phyloP scores from a whole-genome alignment of 2,888 invertebrate genomes.

The Scaptodrosophila latifasciaeformis region DNA sequence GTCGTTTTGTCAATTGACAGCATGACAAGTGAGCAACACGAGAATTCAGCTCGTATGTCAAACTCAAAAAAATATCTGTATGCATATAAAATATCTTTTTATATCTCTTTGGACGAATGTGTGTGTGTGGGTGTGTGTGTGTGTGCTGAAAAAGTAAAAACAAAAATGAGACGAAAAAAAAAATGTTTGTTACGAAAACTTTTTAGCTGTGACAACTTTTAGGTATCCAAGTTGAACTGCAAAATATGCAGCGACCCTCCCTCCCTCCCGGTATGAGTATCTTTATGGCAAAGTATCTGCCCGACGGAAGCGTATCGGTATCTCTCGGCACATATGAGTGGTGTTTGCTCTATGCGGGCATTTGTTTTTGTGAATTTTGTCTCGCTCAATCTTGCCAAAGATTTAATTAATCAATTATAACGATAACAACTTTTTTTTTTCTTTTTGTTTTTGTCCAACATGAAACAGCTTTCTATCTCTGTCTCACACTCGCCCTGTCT shows the following conservation, averaged over 20 bases:
- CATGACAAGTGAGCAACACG: constrained; percentile 65
- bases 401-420: constrained; percentile 65
- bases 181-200: constrained; percentile 36
- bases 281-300: no score
- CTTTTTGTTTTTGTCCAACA: constrained; percentile 9
- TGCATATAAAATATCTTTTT: constrained; percentile 17
- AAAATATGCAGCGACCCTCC: constrained; percentile 32
- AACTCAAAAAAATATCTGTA: constrained; percentile 43
- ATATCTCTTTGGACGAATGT: background rate
- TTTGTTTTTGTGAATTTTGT: background rate
- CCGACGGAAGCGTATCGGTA: no score
- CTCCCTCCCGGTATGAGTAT: background rate
- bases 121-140: background rate
- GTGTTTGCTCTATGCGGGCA: background rate
- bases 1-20: constrained; percentile 59
- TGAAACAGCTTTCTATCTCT: background rate
- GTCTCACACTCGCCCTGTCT: background rate
- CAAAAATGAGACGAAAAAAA: constrained; percentile 24
- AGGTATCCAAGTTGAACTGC: no score
- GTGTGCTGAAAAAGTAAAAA: constrained; percentile 9
- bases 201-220: constrained; percentile 54
- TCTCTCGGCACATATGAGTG: no score
- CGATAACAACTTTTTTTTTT: constrained; percentile 56
- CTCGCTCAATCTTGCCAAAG: constrained; percentile 27
- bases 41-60: constrained; percentile 59